Conservation (phyloP, 1,140 invertebrate genomes). For the Luehdorfia chinensis region DNA sequence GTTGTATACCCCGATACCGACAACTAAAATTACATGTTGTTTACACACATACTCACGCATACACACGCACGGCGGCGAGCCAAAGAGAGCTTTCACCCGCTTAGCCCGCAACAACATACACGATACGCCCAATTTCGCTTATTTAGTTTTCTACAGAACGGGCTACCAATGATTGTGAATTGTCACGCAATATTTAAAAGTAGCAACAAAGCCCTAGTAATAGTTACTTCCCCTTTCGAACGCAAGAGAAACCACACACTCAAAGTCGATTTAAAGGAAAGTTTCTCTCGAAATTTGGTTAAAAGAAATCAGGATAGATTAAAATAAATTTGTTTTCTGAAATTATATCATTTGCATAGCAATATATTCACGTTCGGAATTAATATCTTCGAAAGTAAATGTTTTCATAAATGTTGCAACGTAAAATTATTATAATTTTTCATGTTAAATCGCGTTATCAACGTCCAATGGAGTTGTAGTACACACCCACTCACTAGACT, state of each 20-base stretch:
- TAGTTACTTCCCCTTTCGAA: slow-evolving; percentile 2
- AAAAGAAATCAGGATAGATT: not conserved
- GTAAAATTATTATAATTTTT: too few species aligned
- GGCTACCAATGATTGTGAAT: not conserved
- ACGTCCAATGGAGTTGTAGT: too few species aligned
- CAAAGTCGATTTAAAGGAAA: not conserved
- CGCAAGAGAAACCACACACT: not conserved
- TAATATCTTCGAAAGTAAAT: too few species aligned
- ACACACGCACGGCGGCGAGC: slow-evolving; percentile 29
- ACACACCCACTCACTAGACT: too few species aligned
- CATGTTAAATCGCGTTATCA: too few species aligned
- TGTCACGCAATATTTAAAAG: slow-evolving; percentile 17
- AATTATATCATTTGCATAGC: too few species aligned
- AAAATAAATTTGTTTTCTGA: not conserved
- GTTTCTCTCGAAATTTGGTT: not conserved
- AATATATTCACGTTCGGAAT: too few species aligned
- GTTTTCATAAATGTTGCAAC: too few species aligned
- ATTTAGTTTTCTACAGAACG: slow-evolving; percentile 1
- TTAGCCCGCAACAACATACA: slow-evolving; percentile 2
- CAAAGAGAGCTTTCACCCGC: slow-evolving; percentile 47
- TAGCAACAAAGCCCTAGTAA: slow-evolving; percentile 2
- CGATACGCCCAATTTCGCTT: slow-evolving; percentile 13
- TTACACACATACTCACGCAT: slow-evolving; percentile 51
- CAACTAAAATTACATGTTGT: slow-evolving; percentile 64
- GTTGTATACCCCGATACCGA: slow-evolving; percentile 44